Evolutionary conservation across 37 sponge, comb jelly and placozoan genomes (phyloP), one percentile per base, ranked within the genome.

Genomic region (Mnemiopsis leidyi): DNA sequence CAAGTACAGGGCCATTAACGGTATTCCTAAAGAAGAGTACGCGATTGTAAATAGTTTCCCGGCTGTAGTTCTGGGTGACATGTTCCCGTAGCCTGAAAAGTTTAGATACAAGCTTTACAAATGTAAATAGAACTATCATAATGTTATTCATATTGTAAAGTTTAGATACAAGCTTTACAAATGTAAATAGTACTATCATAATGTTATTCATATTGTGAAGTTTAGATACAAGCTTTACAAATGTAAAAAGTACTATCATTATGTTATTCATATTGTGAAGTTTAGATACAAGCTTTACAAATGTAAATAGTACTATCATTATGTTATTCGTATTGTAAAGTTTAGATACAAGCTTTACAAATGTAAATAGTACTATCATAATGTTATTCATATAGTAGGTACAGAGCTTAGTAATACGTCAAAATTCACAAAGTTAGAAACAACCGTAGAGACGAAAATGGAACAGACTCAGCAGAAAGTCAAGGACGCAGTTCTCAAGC

Each of bases 41-140:
- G 36, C 90, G 0, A 85, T 23, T 3, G 90, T 85, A 26, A 85
- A 85, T n/a, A 85, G 35, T 33, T 25, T 38, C 29, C 90, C 90
- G 26, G 35, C 24, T 5, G 1, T 85, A 0, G 90, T 85, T 40
- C 36, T 85, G 0, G 90, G 90, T 0, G 39, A 38, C 90, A 85
- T 85, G 90, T 85, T 85, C 3, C 90, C 90, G 29, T 85, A 85
- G 2, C 90, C 90, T 85, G 90, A 13, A 48, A 48, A 48, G 5
- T 48, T 48, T 18, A 13, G 13, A 18, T 48, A 5, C 61, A 48
- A 48, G 61, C 61, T 18, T 48, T 48, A 18, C 61, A n/a, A n/a
- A n/a, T n/a, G n/a, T n/a, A n/a, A n/a, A n/a, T n/a, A n/a, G n/a
- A n/a, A n/a, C n/a, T n/a, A n/a, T n/a, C n/a, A n/a, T n/a, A n/a